Percentiles rank a stretch among this genome's conserved stretches.
These are phyloP conservation scores for Gymnosoma rotundatum DNA, from an alignment of 2,888 invertebrate genomes.

Conservation along the genomic window DNA sequence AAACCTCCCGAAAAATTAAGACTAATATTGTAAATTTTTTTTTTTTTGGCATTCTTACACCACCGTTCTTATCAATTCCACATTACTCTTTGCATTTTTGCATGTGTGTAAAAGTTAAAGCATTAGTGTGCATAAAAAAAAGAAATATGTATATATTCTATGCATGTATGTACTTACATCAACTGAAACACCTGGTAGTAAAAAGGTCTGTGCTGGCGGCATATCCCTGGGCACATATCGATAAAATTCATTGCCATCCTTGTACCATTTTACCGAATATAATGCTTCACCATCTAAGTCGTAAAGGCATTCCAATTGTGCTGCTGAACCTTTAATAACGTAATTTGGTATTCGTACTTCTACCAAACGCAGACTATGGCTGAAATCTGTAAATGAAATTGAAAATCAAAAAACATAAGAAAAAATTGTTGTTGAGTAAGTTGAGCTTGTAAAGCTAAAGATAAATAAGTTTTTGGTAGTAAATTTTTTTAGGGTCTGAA, in stretches of 20 bases:
- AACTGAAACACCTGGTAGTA: constrained; percentile 90
- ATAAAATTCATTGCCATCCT: constrained; percentile 94
- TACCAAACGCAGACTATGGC: constrained; percentile 86
- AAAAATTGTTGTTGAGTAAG: constrained; percentile 37
- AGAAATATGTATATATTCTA: neutral
- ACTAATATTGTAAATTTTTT: too few relatives aligned
- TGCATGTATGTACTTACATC: constrained; percentile 89
- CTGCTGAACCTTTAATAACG: constrained; percentile 89
- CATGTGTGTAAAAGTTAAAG: neutral
- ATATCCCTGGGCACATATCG: constrained; percentile 91
- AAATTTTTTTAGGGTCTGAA: constrained; percentile 40
- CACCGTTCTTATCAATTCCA: constrained; percentile 13
- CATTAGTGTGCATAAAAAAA: neutral
- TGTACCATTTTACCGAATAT: constrained; percentile 96
- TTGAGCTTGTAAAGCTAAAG: constrained; percentile 61
- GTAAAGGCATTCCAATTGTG: constrained; percentile 91
- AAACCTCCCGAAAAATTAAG: too few relatives aligned
- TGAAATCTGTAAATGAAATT: constrained; percentile 81
- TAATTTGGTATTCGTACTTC: constrained; percentile 92
- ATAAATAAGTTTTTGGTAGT: constrained; percentile 63
- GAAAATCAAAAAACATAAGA: constrained; percentile 16
- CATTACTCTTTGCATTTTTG: neutral
- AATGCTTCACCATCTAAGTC: constrained; percentile 91
- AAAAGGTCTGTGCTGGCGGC: constrained; percentile 90
- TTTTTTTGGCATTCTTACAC: too few relatives aligned